A percentile compares a stretch with the other conserved stretches of the same genome.
phyloP scores from a whole-genome alignment of 92 coral and sea anemone species.

The Montipora capitata region DNA sequence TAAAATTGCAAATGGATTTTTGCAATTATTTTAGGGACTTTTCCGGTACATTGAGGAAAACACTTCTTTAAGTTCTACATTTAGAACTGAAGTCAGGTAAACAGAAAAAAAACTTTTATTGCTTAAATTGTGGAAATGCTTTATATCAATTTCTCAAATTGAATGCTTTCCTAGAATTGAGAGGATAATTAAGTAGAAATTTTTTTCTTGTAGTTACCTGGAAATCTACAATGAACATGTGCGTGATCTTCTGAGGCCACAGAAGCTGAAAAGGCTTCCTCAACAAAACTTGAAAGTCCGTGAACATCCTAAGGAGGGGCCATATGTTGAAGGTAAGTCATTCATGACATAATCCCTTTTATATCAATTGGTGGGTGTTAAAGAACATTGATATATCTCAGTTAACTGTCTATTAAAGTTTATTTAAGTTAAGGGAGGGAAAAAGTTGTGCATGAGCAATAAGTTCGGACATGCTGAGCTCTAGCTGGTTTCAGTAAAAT shows the following conservation, averaged over 20 bases:
- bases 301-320: slow-evolving; percentile 98
- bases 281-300: slow-evolving; percentile 94
- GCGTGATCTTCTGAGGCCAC: slow-evolving; percentile 88
- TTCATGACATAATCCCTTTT: background rate
- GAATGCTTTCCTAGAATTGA: background rate
- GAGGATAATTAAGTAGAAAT: background rate
- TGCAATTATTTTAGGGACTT: slow-evolving; percentile 75
- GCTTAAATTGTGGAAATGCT: no score
- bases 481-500: no score
- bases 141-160: no score
- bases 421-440: no score
- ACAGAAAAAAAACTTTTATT: background rate
- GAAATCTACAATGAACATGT: slow-evolving; percentile 99
- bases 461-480: no score
- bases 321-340: slow-evolving; percentile 92
- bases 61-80: slow-evolving; percentile 87
- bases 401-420: no score
- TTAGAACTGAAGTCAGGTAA: slow-evolving; percentile 97
- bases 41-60: slow-evolving; percentile 83
- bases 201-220: slow-evolving; percentile 75
- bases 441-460: no score
- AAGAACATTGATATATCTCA: no score
- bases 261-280: slow-evolving; percentile 79
- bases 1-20: no score
- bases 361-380: background rate